phyloP scores from a whole-genome alignment of 2,113 vertebrate genomes.

The Misgurnus anguillicaudatus region DNA sequence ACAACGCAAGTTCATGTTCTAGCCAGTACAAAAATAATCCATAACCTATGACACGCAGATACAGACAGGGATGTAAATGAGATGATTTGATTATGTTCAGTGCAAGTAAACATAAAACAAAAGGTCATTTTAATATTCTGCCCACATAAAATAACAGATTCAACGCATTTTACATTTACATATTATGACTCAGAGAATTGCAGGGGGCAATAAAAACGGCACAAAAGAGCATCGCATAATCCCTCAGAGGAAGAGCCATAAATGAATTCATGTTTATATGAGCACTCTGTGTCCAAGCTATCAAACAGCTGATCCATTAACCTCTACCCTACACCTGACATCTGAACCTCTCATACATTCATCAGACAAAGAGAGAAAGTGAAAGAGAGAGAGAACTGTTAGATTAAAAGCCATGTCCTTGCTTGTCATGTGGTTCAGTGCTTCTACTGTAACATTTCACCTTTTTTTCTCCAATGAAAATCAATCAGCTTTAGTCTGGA shows the following conservation, averaged over 20 bases:
- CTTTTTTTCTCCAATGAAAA: too few species aligned
- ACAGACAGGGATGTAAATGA: background rate
- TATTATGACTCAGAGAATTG: constrained; percentile 2
- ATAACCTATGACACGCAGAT: background rate
- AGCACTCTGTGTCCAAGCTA: background rate
- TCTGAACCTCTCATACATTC: background rate
- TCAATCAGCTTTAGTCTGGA: too few species aligned
- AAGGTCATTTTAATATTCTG: constrained; percentile 11
- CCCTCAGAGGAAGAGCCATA: background rate
- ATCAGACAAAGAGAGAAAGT: too few species aligned
- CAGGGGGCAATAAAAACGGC: background rate
- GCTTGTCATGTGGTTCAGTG: too few species aligned
- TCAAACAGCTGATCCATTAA: constrained; percentile 5
- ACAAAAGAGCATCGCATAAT: background rate
- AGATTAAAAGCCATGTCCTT: too few species aligned
- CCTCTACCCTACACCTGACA: background rate
- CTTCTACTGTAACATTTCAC: too few species aligned
- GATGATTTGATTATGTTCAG: background rate
- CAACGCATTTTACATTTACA: background rate
- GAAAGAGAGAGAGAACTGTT: too few species aligned
- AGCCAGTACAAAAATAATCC: background rate
- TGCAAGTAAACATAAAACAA: constrained; percentile 4
- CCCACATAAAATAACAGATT: background rate
- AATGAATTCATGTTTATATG: background rate
- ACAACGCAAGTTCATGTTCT: background rate